phyloP scores from a whole-genome alignment of 2,113 vertebrate species.

The Gallinago undulata region DNA sequence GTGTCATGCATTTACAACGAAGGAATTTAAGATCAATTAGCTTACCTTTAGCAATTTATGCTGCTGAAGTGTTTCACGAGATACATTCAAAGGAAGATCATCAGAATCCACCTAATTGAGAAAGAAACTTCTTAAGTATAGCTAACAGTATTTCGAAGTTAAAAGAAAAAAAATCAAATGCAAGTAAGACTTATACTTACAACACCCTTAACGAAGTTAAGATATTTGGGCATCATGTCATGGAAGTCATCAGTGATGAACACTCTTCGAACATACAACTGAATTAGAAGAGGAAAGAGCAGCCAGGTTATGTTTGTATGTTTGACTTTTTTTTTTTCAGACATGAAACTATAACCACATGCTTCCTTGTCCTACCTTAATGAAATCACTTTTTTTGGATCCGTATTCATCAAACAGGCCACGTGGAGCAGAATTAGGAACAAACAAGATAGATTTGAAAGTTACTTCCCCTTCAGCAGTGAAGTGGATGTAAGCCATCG shows the following conservation, averaged over 20 bases:
- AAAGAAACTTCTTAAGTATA: background rate
- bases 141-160: background rate
- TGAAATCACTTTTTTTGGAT: conserved; percentile 97
- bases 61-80: conserved; percentile 97
- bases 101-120: conserved; percentile 92
- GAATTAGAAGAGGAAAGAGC: background rate
- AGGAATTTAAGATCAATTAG: background rate
- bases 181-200: conserved; percentile 75
- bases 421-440: conserved; percentile 91
- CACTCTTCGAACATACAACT: conserved; percentile 96
- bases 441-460: conserved; percentile 96
- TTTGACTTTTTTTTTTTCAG: background rate
- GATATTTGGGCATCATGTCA: conserved; percentile 99
- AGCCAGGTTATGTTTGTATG: background rate
- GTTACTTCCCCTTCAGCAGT: conserved; percentile 98
- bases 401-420: conserved; percentile 98
- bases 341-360: background rate
- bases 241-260: conserved; percentile 99
- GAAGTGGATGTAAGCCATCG: conserved; percentile 93
- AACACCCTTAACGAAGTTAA: conserved; percentile 97
- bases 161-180: background rate
- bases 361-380: conserved; percentile 82
- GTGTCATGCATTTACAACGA: background rate
- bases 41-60: conserved; percentile 95
- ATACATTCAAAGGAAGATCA: conserved; percentile 97